phyloP scores from a whole-genome alignment of 2,797 vertebrate species.

The Pseudomugil tenellus region DNA sequence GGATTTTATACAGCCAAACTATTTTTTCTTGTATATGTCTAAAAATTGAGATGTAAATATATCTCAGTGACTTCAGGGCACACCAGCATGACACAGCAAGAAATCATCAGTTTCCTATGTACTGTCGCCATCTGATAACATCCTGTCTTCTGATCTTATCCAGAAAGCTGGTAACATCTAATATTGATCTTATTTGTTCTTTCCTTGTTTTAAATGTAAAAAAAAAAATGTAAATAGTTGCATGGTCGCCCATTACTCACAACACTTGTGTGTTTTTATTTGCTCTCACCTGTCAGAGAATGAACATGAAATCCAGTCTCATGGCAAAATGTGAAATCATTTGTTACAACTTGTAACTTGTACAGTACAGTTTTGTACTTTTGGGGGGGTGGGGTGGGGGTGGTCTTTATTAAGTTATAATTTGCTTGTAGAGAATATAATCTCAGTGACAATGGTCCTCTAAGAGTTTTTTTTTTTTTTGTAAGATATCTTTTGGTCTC shows the following conservation, averaged over 20 bases:
- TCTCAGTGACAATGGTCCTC: background rate
- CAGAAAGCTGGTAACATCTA: too few relatives aligned
- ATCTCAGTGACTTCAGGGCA: background rate
- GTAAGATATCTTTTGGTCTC: background rate
- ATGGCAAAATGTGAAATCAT: background rate
- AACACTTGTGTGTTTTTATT: too few relatives aligned
- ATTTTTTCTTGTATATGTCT: background rate
- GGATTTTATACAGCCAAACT: background rate
- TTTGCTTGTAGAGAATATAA: background rate
- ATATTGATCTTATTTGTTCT: too few relatives aligned
- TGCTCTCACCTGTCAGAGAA: too few relatives aligned
- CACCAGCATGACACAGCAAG: background rate
- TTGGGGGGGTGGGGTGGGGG: background rate
- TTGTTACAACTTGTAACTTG: background rate
- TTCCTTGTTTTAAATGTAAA: too few relatives aligned
- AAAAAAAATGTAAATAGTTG: too few relatives aligned
- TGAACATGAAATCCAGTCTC: too few relatives aligned
- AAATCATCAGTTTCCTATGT: too few relatives aligned
- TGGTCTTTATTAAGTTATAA: background rate
- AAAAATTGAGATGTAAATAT: background rate
- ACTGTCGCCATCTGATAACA: too few relatives aligned
- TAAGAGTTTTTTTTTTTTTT: background rate
- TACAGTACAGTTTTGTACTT: background rate
- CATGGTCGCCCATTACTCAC: too few relatives aligned
- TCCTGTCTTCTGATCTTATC: too few relatives aligned